Percentiles rank a stretch among this genome's conserved stretches.
These are phyloP conservation scores for Silurus lanzhouensis DNA, from an alignment of 2,797 vertebrate species.

Conservation along the genomic window DNA sequence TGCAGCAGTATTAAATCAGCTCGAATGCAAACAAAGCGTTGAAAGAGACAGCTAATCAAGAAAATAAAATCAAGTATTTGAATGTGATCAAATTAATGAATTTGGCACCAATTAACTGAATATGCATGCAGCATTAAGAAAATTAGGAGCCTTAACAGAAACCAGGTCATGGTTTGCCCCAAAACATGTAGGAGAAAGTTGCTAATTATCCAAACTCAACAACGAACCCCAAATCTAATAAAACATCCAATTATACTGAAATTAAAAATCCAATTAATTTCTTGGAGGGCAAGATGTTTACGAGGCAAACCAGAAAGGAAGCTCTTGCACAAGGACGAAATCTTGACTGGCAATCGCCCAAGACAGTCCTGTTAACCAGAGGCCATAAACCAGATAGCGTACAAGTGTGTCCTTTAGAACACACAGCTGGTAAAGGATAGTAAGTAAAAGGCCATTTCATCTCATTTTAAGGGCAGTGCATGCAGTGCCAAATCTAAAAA, in stretches of 20 bases:
- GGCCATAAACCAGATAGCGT: slow-evolving; percentile 6
- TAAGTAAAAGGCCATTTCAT: slow-evolving; percentile 37
- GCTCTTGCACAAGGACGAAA: not conserved
- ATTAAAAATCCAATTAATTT: slow-evolving; percentile 4
- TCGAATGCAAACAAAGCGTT: not conserved
- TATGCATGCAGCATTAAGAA: not conserved
- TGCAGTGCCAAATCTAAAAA: slow-evolving; percentile 40
- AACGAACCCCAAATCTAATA: slow-evolving; percentile 1
- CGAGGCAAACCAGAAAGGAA: not conserved
- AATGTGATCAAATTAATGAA: no score
- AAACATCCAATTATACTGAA: not conserved
- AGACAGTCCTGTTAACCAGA: slow-evolving; percentile 16
- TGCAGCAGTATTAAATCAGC: not conserved
- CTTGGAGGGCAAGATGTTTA: not conserved
- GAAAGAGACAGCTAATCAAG: not conserved
- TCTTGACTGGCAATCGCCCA: not conserved
- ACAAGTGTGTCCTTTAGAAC: slow-evolving; percentile 21
- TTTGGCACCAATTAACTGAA: not conserved
- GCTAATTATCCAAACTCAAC: not conserved
- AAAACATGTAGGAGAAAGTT: not conserved
- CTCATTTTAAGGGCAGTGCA: slow-evolving; percentile 33
- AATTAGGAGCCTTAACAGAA: not conserved
- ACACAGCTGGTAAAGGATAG: slow-evolving; percentile 7
- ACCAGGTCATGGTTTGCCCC: not conserved
- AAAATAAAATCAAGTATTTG: not conserved